Base-by-base conservation (phyloP, 2,797 vertebrate species). In the Cuniculus paca region DNA sequence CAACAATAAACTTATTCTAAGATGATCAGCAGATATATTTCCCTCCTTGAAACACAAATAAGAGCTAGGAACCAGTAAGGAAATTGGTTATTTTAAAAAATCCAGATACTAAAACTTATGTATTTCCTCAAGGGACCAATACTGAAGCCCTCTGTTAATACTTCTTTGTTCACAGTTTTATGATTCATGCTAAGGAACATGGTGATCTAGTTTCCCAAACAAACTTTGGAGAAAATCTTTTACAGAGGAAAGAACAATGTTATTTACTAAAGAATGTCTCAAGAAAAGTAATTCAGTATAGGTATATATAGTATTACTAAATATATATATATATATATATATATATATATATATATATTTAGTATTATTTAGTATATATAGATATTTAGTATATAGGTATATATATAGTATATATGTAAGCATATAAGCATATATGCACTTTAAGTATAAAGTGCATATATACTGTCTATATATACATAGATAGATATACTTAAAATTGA, bases 1-100 rank as follows among this genome's bases (percentile, higher is more conserved):
- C 65, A 88, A 82, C 19, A 87, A 88, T 10, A 22, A 70, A 70
- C 8, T 90, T 96, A 90, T 68, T 96, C 56, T 45, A 95, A 84
- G 42, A 90, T 36, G 80, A 34, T 65, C 50, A 90, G 95, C n/a
- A 74, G 45, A 93, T 92, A 12, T 56, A 22, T 80, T 90, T 88
- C 88, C 42, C 24, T 20, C 83, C 50, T 65, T 88, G 48, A 94
- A 86, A 86, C 4, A 31, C 45, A 96, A 88, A 81, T 74, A 60
- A 96, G 16, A 95, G 85, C n/a, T 63, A 85, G 42, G 19, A 86
- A 20, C 39, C 93, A 87, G 12, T 34, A 54, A 92, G 50, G 42
- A 74, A 42, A 17, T 4, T 79, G 14, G 19, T 80, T 45, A 74
- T 45, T 72, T 52, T 13, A 54, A 42, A 10, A 52, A 91, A 1